These are phyloP conservation scores for Brienomyrus longianalis DNA, from an alignment of 2,113 vertebrate genomes.

Conservation along the genomic window DNA sequence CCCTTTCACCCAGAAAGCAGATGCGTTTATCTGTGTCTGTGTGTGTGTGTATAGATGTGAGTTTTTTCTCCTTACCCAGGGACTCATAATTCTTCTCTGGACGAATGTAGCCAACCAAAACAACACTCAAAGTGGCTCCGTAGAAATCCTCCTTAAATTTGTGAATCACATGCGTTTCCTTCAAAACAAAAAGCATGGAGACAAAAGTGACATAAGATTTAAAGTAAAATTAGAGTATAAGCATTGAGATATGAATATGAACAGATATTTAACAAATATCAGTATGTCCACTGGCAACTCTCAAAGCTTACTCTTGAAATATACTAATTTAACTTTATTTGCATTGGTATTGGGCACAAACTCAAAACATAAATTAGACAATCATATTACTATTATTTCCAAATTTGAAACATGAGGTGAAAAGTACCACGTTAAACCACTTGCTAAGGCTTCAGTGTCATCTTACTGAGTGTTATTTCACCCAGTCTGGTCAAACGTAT, in stretches of 20 bases:
- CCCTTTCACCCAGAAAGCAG: background rate
- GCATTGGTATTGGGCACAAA: background rate
- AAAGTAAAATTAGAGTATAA: background rate
- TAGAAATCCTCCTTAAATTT: constrained; percentile 93
- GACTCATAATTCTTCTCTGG: constrained; percentile 84
- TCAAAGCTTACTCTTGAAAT: background rate
- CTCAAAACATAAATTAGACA: too few species aligned
- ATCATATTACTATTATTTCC: background rate
- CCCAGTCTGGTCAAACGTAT: background rate
- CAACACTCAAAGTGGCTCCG: constrained; percentile 80
- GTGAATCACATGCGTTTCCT: constrained; percentile 95
- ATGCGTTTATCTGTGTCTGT: background rate
- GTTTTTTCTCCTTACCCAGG: constrained; percentile 62
- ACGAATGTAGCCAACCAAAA: constrained; percentile 85
- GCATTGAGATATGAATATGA: background rate
- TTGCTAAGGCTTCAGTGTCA: too few species aligned
- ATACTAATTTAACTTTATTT: background rate
- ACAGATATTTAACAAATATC: background rate
- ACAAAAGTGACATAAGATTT: background rate
- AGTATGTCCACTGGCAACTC: background rate
- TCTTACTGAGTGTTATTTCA: background rate
- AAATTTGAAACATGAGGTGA: background rate
- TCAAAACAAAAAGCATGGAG: constrained; percentile 3
- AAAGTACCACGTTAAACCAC: background rate
- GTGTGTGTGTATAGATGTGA: too few species aligned